Evolutionary conservation across 1,140 invertebrate species (phyloP), one percentile per base, ranked within the genome.

Genomic region (Apis florea): DNA sequence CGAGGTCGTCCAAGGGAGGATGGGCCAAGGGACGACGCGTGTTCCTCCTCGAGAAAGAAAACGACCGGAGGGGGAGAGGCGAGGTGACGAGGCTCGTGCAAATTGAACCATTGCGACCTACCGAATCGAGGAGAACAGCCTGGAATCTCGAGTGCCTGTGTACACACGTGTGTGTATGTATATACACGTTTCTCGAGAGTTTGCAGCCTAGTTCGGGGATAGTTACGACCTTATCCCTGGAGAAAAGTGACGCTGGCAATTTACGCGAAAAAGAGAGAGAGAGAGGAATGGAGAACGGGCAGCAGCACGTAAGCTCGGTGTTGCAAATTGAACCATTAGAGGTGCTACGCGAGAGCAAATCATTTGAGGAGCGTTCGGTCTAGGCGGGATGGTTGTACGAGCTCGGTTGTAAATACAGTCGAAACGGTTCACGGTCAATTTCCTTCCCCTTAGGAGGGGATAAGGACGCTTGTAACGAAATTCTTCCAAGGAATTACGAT

Each of bases 261-360:
- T 40, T 40, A 40, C 31, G 31, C 31, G 31, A 40, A 68, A 70
- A 77, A 59, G 21, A 53, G 31, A 74, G 61, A 24, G 11, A 15
- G 49, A 51, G 0, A 13, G 11, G 49, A 51, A 51, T 51, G 49
- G 49, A 51, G 49, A 11, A 51, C 31, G 17, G 17, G 64, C 49
- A n/a, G 64, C 49, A n/a, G 56, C 49, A 31, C 54, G 56, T 54
- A 54, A 69, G 17, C 70, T 53, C 51, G 73, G 58, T 72, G 84
- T 73, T 85, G 84, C 85, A 90, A 88, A 90, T 91, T 89, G 83
- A 86, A 87, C 82, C 86, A 86, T 87, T 82, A 82, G 49, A 64
- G 83, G 82, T 82, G 85, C 69, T 84, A 74, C 58, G 61, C 74
- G 73, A 80, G 79, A 40, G 31, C 79, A 81, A 88, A 87, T 88